Conservation (phyloP, 2,797 vertebrate genomes). For the Aplochiton taeniatus region DNA sequence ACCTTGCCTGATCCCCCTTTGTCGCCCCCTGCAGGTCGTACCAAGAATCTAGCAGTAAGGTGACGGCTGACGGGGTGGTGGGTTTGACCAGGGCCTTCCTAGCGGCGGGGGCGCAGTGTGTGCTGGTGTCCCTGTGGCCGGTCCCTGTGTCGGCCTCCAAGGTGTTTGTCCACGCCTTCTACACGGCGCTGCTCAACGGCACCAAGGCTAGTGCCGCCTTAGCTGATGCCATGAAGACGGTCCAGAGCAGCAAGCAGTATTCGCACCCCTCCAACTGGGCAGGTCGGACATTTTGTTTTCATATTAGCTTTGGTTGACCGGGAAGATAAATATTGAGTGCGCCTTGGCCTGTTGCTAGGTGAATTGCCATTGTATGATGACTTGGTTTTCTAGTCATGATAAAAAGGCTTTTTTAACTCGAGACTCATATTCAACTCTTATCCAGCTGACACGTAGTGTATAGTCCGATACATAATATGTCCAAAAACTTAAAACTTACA, state of each 20-base stretch:
- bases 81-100: conserved; percentile 95
- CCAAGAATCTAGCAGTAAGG: conserved; percentile 91
- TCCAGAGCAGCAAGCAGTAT: conserved; percentile 96
- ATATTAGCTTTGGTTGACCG: too few relatives aligned
- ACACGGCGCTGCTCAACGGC: conserved; percentile 90
- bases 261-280: conserved; percentile 98
- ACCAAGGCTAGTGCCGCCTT: conserved; percentile 93
- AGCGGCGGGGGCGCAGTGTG: conserved; percentile 92
- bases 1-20: too few relatives aligned
- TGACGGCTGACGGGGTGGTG: conserved; percentile 93
- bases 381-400: too few relatives aligned
- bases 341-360: too few relatives aligned
- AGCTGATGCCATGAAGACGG: conserved; percentile 93
- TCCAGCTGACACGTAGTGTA: too few relatives aligned
- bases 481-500: too few relatives aligned
- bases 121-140: conserved; percentile 95
- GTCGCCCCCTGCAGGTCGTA: conserved; percentile 75
- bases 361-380: too few relatives aligned
- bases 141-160: conserved; percentile 95
- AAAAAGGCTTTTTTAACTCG: too few relatives aligned
- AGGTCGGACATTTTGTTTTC: conserved; percentile 74
- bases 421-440: too few relatives aligned
- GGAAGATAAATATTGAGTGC: too few relatives aligned
- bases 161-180: conserved; percentile 93
- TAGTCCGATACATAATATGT: too few relatives aligned